Percentiles rank a stretch among this genome's conserved stretches.
These are phyloP conservation scores for Phoenoteleia sp. DNA, from an alignment of 2,888 invertebrate genomes.

Conservation along the genomic window DNA sequence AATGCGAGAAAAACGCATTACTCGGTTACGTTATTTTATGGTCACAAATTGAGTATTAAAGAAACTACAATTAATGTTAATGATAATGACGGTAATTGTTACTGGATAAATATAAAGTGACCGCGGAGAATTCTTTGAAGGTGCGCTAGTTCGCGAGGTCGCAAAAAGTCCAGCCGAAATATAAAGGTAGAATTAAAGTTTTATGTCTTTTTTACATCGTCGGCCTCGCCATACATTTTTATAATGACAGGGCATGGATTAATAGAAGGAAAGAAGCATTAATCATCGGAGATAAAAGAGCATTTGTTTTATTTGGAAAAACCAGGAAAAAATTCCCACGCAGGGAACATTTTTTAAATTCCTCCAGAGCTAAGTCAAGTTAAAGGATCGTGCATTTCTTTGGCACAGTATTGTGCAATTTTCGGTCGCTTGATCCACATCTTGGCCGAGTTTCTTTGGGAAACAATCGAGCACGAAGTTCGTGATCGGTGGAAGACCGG, in stretches of 20 bases:
- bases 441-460: conserved; percentile 51
- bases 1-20: neutral
- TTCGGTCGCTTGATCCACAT: conserved; percentile 58
- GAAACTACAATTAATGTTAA: conserved; percentile 43
- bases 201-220: conserved; percentile 16
- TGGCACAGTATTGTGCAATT: conserved; percentile 53
- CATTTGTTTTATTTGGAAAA: too few species aligned
- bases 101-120: conserved; percentile 14
- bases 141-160: neutral
- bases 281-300: conserved; percentile 17
- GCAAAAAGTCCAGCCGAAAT: conserved; percentile 17
- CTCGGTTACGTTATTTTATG: conserved; percentile 13
- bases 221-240: too few species aligned
- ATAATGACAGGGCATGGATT: neutral
- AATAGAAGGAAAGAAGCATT: neutral
- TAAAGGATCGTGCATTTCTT: conserved; percentile 50
- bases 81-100: conserved; percentile 28
- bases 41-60: conserved; percentile 20
- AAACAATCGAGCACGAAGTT: conserved; percentile 69
- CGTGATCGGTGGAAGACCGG: conserved; percentile 65
- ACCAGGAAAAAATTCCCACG: too few species aligned
- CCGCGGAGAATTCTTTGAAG: neutral
- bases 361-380: too few species aligned
- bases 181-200: conserved; percentile 3
- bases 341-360: too few species aligned